Evolutionary conservation across 2,888 invertebrate species (phyloP), one percentile per base, ranked within the genome.

Genomic region (Diploptera punctata): DNA sequence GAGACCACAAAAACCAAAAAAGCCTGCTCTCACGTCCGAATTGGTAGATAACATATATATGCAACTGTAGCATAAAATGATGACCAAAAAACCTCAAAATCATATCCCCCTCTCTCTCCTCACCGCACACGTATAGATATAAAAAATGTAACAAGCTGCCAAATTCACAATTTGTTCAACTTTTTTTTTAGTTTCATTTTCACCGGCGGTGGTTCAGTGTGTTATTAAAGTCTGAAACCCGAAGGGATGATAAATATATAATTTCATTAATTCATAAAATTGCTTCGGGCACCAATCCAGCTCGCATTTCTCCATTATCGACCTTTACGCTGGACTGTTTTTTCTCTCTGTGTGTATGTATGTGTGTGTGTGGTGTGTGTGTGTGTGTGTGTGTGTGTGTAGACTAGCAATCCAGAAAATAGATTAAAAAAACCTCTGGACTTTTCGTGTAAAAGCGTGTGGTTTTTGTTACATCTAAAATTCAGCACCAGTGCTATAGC

Each of bases 201-300:
- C 70, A 70, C 62, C 31, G 65, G 70, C 70, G 70, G 70, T 70
- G 70, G 70, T 65, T 68, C 52, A 52, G 62, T 65, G 65, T 70
- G 70, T 73, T 73, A 73, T 73, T 73, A 70, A 73, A 73, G 73
- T 65, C 57, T 67, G 47, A 67, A 67, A 67, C 72, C 72, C 60
- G 54, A 70, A 70, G 70, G 73, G 70, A 70, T 73, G 54, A 57
- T 73, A 73, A 73, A 73, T 69, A 70, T 67, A 73, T 73, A 73
- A 73, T 73, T 73, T 70, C 73, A 73, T 73, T 70, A 73, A 73
- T 70, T 73, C 65, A 67, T 70, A 73, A 73, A 73, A 73, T 73
- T 73, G 73, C 73, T 73, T 65, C 54, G 52, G 73, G 70, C 65
- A 38, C 47, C 62, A 61, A 70, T 65, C 70, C 49, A 65, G 38